Conservation (phyloP, 2,888 invertebrate genomes). For the Drosophila anomelani region DNA sequence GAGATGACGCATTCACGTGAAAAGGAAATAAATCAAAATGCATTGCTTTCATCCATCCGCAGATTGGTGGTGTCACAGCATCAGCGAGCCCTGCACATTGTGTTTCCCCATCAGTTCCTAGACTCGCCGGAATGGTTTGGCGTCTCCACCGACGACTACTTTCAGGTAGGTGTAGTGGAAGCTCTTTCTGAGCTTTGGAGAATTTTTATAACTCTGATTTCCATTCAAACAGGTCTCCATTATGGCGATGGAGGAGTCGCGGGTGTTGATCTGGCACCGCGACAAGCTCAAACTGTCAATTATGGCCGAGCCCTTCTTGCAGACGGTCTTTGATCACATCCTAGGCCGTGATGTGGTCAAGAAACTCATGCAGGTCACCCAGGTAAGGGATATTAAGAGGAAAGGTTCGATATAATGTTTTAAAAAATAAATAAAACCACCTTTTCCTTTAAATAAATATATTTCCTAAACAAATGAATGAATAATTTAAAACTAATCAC, state of each 20-base stretch:
- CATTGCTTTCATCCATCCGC: not conserved
- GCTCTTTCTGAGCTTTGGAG: too few species aligned
- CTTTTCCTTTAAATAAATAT: not conserved
- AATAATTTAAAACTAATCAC: not conserved
- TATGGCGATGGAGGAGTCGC: constrained; percentile 94
- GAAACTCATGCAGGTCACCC: constrained; percentile 92
- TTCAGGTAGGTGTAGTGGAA: constrained; percentile 87
- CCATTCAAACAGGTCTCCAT: constrained; percentile 88
- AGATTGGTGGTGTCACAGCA: constrained; percentile 94
- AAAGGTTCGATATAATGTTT: not conserved
- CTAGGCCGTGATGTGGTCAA: constrained; percentile 94
- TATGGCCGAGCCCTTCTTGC: constrained; percentile 92
- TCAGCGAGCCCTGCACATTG: constrained; percentile 93
- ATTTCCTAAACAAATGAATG: not conserved
- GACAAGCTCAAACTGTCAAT: constrained; percentile 94
- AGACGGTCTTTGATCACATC: constrained; percentile 94
- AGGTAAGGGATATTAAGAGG: constrained; percentile 67
- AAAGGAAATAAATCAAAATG: not conserved
- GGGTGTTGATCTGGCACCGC: constrained; percentile 93
- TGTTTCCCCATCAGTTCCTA: constrained; percentile 94
- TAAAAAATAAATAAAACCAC: too few species aligned
- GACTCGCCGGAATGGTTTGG: constrained; percentile 96
- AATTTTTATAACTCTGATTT: not conserved
- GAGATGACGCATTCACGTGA: not conserved
- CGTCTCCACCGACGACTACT: constrained; percentile 93